Percentiles rank a stretch among this genome's conserved stretches.
phyloP scores from a whole-genome alignment of 30 jellyfish, hydroid and myxozoan genomes.

The Pseudorhiza aurosa region DNA sequence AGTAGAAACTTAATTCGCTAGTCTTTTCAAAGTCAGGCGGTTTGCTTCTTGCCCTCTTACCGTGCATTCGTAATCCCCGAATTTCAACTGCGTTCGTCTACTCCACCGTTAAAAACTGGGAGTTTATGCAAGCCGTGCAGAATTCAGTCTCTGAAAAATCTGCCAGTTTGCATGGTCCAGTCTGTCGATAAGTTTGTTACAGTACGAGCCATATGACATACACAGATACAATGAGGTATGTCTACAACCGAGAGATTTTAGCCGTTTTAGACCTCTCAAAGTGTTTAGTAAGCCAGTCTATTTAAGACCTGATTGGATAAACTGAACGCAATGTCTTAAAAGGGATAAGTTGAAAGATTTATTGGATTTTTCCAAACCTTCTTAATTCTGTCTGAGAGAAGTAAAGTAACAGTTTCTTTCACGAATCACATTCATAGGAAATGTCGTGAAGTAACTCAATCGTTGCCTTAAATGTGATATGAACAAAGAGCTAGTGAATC shows the following conservation, averaged over 20 bases:
- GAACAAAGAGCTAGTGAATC: constrained; percentile 47
- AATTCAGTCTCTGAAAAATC: too few species aligned
- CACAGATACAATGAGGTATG: background rate
- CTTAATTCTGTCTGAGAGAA: constrained; percentile 33
- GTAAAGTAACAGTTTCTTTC: background rate
- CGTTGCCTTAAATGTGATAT: background rate
- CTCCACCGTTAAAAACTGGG: too few species aligned
- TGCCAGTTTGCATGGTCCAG: too few species aligned
- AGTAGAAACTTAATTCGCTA: too few species aligned
- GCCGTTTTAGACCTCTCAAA: background rate
- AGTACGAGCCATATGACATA: background rate
- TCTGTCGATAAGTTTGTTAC: too few species aligned
- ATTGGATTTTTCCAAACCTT: constrained; percentile 12
- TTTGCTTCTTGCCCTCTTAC: too few species aligned
- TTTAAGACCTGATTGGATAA: constrained; percentile 31
- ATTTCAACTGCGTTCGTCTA: too few species aligned
- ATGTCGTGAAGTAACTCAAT: background rate
- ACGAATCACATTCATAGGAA: background rate
- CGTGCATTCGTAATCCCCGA: too few species aligned
- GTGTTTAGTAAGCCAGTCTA: constrained; percentile 19
- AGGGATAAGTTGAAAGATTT: constrained; percentile 3
- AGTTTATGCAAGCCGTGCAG: too few species aligned
- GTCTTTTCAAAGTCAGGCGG: too few species aligned
- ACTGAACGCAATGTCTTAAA: constrained; percentile 23
- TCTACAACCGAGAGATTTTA: background rate